A percentile compares a stretch with the other conserved stretches of the same genome.
Evolutionary conservation across 2,113 vertebrate species (phyloP).

Genomic region (Macheiramphus alcinus): DNA sequence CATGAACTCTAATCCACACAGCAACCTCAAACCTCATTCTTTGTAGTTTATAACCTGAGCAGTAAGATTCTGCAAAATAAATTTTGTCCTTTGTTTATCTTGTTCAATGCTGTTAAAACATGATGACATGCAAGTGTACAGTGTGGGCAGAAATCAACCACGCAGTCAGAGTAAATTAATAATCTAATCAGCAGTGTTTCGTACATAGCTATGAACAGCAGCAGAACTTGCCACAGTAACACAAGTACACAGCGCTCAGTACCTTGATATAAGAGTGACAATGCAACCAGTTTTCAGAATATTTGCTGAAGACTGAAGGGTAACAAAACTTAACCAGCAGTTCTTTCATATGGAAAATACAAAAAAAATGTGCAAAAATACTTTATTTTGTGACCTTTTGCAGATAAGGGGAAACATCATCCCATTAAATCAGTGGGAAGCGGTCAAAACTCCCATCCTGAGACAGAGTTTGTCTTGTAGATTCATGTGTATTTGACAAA

Average conservation of each 20-base stretch:
- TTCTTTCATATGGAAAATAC: background rate
- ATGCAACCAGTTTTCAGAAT: background rate
- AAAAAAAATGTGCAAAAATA: background rate
- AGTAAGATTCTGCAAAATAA: background rate
- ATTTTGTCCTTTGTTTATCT: background rate
- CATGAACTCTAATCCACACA: background rate
- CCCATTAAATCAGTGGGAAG: background rate
- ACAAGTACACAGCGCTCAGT: background rate
- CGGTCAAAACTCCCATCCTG: background rate
- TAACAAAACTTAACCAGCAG: background rate
- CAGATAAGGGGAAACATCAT: background rate
- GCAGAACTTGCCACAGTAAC: background rate
- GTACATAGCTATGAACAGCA: background rate
- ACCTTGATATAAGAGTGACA: background rate
- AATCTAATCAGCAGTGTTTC: background rate
- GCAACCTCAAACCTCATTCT: background rate
- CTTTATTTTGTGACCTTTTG: background rate
- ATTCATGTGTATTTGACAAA: background rate
- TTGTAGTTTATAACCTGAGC: background rate
- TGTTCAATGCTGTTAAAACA: background rate
- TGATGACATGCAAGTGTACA: background rate
- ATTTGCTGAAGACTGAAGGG: background rate
- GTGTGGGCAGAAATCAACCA: background rate
- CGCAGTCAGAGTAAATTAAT: background rate
- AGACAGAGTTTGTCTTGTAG: background rate